Percentiles rank a stretch among this genome's conserved stretches.
Evolutionary conservation across 1,140 invertebrate species (phyloP).

Genomic region (Anastrepha ludens): DNA sequence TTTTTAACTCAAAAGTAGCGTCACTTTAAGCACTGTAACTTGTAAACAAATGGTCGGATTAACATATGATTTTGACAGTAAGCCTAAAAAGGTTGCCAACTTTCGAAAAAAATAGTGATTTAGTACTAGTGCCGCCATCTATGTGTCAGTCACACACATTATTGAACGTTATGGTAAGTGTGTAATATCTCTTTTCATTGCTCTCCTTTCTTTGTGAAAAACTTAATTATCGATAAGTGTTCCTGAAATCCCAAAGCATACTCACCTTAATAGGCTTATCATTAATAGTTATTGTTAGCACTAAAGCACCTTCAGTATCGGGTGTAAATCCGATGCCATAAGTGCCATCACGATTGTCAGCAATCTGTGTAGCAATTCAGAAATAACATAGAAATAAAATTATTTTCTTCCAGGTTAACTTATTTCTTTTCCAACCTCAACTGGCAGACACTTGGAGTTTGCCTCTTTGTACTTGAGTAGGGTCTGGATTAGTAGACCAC

Average conservation of each 20-base stretch:
- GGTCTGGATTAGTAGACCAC: conserved; percentile 76
- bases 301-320: conserved; percentile 77
- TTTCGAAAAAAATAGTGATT: too few species aligned
- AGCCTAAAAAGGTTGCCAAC: too few species aligned
- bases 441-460: conserved; percentile 69
- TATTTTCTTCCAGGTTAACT: conserved; percentile 65
- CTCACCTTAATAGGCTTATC: conserved; percentile 79
- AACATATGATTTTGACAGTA: too few species aligned
- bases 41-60: too few species aligned
- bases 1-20: too few species aligned
- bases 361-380: conserved; percentile 69
- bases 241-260: neutral
- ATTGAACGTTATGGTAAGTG: too few species aligned
- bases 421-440: conserved; percentile 67
- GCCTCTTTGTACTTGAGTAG: conserved; percentile 73
- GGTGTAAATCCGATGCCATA: conserved; percentile 78
- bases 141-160: too few species aligned
- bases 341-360: conserved; percentile 78
- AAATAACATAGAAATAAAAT: conserved; percentile 55
- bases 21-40: too few species aligned
- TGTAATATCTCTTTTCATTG: too few species aligned
- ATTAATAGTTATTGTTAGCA: conserved; percentile 78
- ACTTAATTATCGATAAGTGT: too few species aligned
- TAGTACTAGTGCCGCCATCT: too few species aligned
- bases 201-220: too few species aligned